These are phyloP conservation scores for Bos indicus DNA, from an alignment of 2,113 vertebrate genomes.

Conservation along the genomic window DNA sequence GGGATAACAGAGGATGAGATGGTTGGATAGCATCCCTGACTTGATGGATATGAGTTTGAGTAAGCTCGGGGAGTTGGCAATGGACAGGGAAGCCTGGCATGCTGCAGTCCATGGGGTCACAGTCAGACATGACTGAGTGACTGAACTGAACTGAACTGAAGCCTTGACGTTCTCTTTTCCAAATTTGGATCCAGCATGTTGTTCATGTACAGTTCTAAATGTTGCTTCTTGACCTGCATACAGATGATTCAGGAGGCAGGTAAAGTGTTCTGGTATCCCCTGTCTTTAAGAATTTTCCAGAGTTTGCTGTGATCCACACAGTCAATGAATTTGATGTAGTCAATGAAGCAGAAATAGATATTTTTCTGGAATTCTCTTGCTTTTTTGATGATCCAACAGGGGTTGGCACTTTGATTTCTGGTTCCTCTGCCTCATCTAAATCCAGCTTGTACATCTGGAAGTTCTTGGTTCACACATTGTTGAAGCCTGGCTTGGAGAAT, in stretches of 20 bases:
- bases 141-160: neutral
- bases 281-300: neutral
- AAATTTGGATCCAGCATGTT: neutral
- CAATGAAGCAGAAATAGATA: neutral
- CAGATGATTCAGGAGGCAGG: neutral
- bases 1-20: neutral
- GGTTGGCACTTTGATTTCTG: neutral
- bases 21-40: neutral
- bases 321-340: neutral
- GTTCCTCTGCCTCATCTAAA: neutral
- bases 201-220: neutral
- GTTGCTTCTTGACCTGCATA: neutral
- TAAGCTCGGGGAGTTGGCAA: neutral
- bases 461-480: neutral
- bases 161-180: fast-evolving
- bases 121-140: neutral
- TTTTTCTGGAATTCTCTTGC: neutral
- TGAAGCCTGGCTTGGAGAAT: neutral
- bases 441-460: neutral
- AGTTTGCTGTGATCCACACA: neutral
- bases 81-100: neutral
- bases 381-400: fast-evolving
- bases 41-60: neutral
- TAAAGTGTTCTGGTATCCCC: neutral
- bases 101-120: neutral